These are phyloP conservation scores for Epiblema foenella DNA, from an alignment of 2,888 invertebrate genomes.

Conservation along the genomic window DNA sequence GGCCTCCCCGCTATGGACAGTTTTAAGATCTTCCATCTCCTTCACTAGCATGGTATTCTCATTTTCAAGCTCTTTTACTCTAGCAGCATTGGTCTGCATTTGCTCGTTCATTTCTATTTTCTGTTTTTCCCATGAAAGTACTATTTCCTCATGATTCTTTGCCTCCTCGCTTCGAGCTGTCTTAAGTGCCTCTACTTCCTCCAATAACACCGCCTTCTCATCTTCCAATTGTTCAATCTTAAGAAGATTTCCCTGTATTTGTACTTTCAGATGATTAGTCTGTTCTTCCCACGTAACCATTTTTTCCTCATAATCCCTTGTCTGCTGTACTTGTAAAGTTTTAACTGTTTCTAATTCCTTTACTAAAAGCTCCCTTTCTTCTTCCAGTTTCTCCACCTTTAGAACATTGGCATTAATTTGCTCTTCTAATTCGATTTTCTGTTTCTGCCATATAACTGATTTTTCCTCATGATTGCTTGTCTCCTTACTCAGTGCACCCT, in stretches of 20 bases:
- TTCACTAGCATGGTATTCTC: slow-evolving; percentile 47
- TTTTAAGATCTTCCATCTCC: slow-evolving; percentile 51
- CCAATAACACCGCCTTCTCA: slow-evolving; percentile 51
- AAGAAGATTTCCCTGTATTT: not conserved
- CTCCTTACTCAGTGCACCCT: not conserved
- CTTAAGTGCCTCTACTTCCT: slow-evolving; percentile 52
- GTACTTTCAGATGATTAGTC: not conserved
- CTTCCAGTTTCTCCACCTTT: slow-evolving; percentile 58
- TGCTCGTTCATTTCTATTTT: slow-evolving; percentile 8
- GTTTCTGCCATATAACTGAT: not conserved
- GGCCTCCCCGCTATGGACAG: slow-evolving; percentile 48
- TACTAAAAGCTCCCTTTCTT: slow-evolving; percentile 22
- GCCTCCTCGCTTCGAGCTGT: slow-evolving; percentile 48
- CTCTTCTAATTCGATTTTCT: slow-evolving; percentile 2
- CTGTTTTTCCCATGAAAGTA: slow-evolving; percentile 1
- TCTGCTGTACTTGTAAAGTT: not conserved
- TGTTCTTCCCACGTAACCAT: not conserved
- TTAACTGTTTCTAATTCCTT: slow-evolving; percentile 8
- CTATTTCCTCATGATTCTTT: slow-evolving; percentile 30
- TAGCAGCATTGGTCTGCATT: not conserved
- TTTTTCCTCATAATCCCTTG: slow-evolving; percentile 8
- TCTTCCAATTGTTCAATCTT: slow-evolving; percentile 20
- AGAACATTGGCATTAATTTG: slow-evolving; percentile 2
- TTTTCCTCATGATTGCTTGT: slow-evolving; percentile 1
- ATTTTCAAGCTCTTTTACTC: slow-evolving; percentile 58